Percentiles rank a stretch among this genome's conserved stretches.
Evolutionary conservation across 2,888 invertebrate species (phyloP).

Genomic region (Erebia ligea): DNA sequence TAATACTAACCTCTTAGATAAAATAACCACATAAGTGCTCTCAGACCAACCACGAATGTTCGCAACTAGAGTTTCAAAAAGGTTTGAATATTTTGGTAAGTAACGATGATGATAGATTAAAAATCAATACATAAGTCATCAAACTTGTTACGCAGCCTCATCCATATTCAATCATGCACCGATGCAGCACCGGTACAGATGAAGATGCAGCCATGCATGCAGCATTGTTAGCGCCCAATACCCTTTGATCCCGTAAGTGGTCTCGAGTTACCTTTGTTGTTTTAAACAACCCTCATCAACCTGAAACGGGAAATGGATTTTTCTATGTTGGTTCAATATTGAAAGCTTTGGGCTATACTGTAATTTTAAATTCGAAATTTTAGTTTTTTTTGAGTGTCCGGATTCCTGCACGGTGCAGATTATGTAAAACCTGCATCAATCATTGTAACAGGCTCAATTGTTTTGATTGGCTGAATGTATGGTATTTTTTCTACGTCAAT

Average conservation of each 20-base stretch:
- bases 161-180: slow-evolving; percentile 22
- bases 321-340: slow-evolving; percentile 1
- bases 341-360: background rate
- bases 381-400: background rate
- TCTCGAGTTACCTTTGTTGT: slow-evolving; percentile 38
- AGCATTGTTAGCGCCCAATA: slow-evolving; percentile 35
- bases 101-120: too few relatives aligned
- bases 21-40: too few relatives aligned
- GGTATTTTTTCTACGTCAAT: too few relatives aligned
- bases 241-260: slow-evolving; percentile 44
- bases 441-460: too few relatives aligned
- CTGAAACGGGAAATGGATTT: slow-evolving; percentile 16
- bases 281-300: slow-evolving; percentile 30
- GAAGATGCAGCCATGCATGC: slow-evolving; percentile 24
- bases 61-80: too few relatives aligned
- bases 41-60: too few relatives aligned
- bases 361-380: background rate
- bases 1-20: too few relatives aligned
- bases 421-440: too few relatives aligned
- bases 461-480: too few relatives aligned
- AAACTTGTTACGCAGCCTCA: slow-evolving; percentile 1
- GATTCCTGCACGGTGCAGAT: too few relatives aligned
- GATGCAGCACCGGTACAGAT: slow-evolving; percentile 14
- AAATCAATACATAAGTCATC: slow-evolving; percentile 11
- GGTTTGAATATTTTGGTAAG: too few relatives aligned